phyloP scores from a whole-genome alignment of 1,140 invertebrate species.

The Heliconius eleuchia region DNA sequence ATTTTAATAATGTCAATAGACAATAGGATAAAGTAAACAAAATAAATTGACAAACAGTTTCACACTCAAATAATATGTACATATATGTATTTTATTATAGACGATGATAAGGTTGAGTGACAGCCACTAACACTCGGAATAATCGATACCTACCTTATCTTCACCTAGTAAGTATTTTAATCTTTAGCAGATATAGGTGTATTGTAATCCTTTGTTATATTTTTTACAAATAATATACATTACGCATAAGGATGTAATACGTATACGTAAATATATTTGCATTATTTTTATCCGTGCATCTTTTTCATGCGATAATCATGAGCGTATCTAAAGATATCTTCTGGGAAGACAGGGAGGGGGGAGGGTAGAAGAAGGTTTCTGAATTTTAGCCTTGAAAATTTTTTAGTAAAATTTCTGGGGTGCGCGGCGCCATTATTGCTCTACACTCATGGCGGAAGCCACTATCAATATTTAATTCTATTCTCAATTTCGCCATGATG shows the following conservation, averaged over 20 bases:
- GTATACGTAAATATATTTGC: neutral
- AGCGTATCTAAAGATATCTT: too few species aligned
- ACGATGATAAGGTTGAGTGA: neutral
- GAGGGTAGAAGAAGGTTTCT: too few species aligned
- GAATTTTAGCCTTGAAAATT: too few species aligned
- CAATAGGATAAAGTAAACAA: neutral
- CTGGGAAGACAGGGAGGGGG: too few species aligned
- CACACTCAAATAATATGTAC: neutral
- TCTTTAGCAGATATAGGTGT: neutral
- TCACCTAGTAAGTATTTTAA: neutral
- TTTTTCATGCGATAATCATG: neutral
- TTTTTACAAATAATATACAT: neutral
- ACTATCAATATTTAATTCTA: too few species aligned
- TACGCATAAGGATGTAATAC: neutral
- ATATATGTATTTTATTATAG: neutral
- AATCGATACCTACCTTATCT: neutral
- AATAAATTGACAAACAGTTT: slow-evolving; percentile 3
- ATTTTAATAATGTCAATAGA: neutral
- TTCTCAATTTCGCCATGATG: too few species aligned
- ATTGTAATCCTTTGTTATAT: neutral
- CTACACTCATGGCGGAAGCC: too few species aligned
- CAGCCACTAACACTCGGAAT: neutral
- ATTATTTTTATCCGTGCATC: too few species aligned
- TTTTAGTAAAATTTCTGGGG: too few species aligned
- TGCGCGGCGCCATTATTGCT: too few species aligned